Conservation (phyloP, 2,113 vertebrate genomes). For the Cichladusa arquata region DNA sequence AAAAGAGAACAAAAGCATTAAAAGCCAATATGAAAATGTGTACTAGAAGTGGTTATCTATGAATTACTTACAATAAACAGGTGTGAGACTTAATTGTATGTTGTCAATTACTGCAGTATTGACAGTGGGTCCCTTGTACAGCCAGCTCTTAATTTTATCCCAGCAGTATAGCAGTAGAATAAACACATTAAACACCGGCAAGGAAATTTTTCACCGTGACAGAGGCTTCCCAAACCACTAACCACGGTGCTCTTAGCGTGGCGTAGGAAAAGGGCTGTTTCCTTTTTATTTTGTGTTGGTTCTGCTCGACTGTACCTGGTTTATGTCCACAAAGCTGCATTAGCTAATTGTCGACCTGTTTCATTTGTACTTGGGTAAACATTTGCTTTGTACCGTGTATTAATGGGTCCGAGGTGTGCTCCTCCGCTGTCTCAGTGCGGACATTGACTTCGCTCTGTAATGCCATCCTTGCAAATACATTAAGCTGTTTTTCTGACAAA, state of each 20-base stretch:
- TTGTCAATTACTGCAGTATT: constrained; percentile 70
- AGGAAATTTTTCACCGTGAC: constrained; percentile 53
- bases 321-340: constrained; percentile 76
- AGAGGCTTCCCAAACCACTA: constrained; percentile 62
- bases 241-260: constrained; percentile 46
- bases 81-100: constrained; percentile 75
- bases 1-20: constrained; percentile 20
- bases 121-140: constrained; percentile 61
- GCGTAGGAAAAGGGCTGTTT: constrained; percentile 61
- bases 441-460: constrained; percentile 64
- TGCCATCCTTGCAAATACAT: constrained; percentile 67
- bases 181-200: constrained; percentile 14
- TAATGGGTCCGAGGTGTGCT: constrained; percentile 72
- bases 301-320: constrained; percentile 72
- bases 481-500: constrained; percentile 72
- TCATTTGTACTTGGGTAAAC: constrained; percentile 71
- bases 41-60: constrained; percentile 75
- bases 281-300: constrained; percentile 70
- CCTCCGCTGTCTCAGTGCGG: constrained; percentile 67
- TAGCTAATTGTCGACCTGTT: constrained; percentile 76
- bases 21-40: constrained; percentile 57
- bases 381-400: constrained; percentile 72
- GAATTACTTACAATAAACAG: constrained; percentile 74
- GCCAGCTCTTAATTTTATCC: constrained; percentile 52
- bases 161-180: constrained; percentile 27